These are phyloP conservation scores for Nannoperca australis DNA, from an alignment of 2,797 vertebrate species.

Conservation along the genomic window DNA sequence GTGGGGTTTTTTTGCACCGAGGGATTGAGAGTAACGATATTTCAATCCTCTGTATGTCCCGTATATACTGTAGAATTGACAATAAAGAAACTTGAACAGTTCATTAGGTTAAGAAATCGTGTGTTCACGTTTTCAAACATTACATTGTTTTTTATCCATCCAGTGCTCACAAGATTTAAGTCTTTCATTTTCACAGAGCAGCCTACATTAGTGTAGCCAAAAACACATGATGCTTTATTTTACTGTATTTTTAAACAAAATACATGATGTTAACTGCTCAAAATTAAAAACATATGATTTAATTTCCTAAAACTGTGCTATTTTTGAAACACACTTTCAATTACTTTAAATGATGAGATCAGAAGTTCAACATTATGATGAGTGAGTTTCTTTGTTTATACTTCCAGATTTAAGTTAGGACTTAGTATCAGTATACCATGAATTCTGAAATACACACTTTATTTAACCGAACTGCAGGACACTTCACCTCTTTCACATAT, in stretches of 20 bases:
- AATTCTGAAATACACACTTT: too few species aligned
- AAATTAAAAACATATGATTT: not conserved
- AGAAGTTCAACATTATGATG: not conserved
- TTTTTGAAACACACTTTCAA: not conserved
- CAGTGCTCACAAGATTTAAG: not conserved
- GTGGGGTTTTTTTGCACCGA: too few species aligned
- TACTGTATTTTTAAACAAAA: not conserved
- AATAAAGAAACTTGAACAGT: too few species aligned
- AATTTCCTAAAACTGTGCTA: not conserved
- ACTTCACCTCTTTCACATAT: not conserved
- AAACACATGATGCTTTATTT: not conserved
- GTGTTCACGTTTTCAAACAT: not conserved
- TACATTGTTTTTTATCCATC: not conserved
- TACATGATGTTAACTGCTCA: not conserved
- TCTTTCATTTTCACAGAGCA: not conserved
- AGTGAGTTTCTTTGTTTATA: not conserved
- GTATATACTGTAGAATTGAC: too few species aligned
- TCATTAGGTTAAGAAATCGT: not conserved
- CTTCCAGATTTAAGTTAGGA: not conserved
- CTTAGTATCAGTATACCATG: not conserved
- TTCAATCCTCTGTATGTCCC: too few species aligned
- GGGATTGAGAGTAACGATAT: too few species aligned
- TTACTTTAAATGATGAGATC: too few species aligned
- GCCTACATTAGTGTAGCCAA: not conserved
- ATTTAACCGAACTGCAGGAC: not conserved